Evolutionary conservation across 1,140 invertebrate genomes (phyloP), one percentile per base, ranked within the genome.

Genomic region (Holotrichia oblita): DNA sequence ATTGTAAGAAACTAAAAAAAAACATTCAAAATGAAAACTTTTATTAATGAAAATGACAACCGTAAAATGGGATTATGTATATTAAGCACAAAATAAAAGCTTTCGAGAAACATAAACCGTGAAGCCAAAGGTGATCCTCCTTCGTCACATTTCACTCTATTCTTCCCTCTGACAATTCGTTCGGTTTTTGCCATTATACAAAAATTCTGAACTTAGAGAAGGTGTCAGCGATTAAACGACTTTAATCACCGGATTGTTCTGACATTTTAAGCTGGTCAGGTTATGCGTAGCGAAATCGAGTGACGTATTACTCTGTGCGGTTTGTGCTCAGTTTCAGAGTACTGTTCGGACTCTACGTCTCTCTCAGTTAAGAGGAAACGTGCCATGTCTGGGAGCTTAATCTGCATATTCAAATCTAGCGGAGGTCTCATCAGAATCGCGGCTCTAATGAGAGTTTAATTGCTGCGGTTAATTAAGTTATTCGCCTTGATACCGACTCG

Each of bases 371-470:
- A 24, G 22, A 17, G 14, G 48, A 17, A 17, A 55, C 48, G 48
- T 69, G 61, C 20, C 61, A 22, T 27, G 3, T 17, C 22, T 10
- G 61, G 40, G 73, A 7, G 17, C 40, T 74, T 74, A 74, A 74
- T 74, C 73, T 74, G 73, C 73, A 74, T 74, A 74, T 74, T 74
- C 73, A 74, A 34, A 41, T 74, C 73, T 40, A 55, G 73, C 34
- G 17, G 27, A 4, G 27, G 61, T 69, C 61, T 69, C 61, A 69
- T 69, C 61, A 74, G 73, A 74, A 74, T 74, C 73, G 73, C 40
- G 22, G 40, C 73, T 40, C 73, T 74, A 74, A 74, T 74, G 73
- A 74, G 73, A 74, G 73, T 40, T 74, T 74, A 74, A 74, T 74
- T 74, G 73, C 73, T 44, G 6, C 73, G 73, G 40, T 44, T 74